Conservation (phyloP, 2,888 invertebrate species). For the Stenotaenia linearis region DNA sequence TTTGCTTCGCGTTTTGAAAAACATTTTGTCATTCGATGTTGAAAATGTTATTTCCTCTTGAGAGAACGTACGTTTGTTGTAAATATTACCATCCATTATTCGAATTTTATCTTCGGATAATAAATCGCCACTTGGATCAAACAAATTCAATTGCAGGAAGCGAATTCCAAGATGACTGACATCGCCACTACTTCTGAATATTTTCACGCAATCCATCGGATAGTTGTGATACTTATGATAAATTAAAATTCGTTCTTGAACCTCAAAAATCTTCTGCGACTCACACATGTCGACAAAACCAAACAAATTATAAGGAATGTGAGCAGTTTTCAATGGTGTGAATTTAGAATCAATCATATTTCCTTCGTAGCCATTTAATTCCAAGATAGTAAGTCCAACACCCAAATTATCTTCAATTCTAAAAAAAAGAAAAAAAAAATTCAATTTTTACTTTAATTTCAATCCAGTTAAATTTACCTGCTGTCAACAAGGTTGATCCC, state of each 20-base stretch:
- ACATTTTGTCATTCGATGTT: slow-evolving; percentile 49
- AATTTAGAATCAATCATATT: slow-evolving; percentile 85
- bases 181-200: slow-evolving; percentile 33
- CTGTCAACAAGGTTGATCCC: slow-evolving; percentile 68
- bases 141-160: slow-evolving; percentile 83
- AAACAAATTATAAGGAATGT: slow-evolving; percentile 78
- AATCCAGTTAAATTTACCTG: too few species aligned
- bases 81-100: slow-evolving; percentile 87
- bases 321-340: slow-evolving; percentile 70
- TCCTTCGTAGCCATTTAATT: slow-evolving; percentile 86
- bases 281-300: slow-evolving; percentile 95
- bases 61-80: slow-evolving; percentile 68
- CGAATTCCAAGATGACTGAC: slow-evolving; percentile 48
- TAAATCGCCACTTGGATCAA: slow-evolving; percentile 74
- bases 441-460: too few species aligned
- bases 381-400: slow-evolving; percentile 80
- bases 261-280: slow-evolving; percentile 79
- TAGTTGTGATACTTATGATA: slow-evolving; percentile 96
- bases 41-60: slow-evolving; percentile 42
- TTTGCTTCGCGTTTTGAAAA: slow-evolving; percentile 53
- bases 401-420: slow-evolving; percentile 75
- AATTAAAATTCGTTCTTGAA: slow-evolving; percentile 82
- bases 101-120: slow-evolving; percentile 77
- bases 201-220: slow-evolving; percentile 92
- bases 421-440: too few species aligned